Evolutionary conservation across 1,140 invertebrate genomes (phyloP).

Genomic region (Drosophila lacertosa): DNA sequence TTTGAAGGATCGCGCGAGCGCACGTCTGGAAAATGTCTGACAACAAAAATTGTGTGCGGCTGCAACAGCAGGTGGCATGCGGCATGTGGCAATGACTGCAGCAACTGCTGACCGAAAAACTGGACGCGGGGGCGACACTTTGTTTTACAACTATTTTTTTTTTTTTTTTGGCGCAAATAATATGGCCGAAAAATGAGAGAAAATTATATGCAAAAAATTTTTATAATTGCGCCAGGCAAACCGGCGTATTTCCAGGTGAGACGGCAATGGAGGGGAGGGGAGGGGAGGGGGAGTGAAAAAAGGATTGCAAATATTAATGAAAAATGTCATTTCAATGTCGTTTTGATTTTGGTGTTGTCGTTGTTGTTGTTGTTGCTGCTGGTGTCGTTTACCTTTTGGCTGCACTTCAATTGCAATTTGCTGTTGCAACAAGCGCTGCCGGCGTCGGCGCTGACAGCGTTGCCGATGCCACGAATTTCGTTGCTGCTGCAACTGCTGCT

Average conservation of each 20-base stretch:
- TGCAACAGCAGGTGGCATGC: conserved; percentile 29
- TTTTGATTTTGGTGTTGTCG: conserved; percentile 54
- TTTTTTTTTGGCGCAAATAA: conserved; percentile 43
- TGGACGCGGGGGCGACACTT: conserved; percentile 48
- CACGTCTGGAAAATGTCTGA: conserved; percentile 81
- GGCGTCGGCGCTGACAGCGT: conserved; percentile 15
- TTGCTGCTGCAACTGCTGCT: conserved; percentile 37
- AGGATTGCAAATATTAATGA: conserved; percentile 66
- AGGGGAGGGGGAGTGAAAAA: too few species aligned
- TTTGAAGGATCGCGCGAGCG: conserved; percentile 50
- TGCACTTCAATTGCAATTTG: conserved; percentile 81
- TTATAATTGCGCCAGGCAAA: conserved; percentile 58
- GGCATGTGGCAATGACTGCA: conserved; percentile 46
- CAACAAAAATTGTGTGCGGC: conserved; percentile 43
- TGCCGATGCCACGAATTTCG: conserved; percentile 45
- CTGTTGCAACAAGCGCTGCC: conserved; percentile 53
- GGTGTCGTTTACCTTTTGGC: conserved; percentile 81
- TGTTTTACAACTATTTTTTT: conserved; percentile 44
- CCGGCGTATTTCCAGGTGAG: conserved; percentile 4
- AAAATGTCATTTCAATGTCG: conserved; percentile 83
- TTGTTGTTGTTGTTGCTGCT: conserved; percentile 38
- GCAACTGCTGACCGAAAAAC: conserved; percentile 60
- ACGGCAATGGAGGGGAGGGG: conserved; percentile 11
- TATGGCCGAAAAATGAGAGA: conserved; percentile 37
- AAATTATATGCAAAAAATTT: conserved; percentile 46